Conservation (phyloP, 1,140 invertebrate species). For the Phortica variegata region DNA sequence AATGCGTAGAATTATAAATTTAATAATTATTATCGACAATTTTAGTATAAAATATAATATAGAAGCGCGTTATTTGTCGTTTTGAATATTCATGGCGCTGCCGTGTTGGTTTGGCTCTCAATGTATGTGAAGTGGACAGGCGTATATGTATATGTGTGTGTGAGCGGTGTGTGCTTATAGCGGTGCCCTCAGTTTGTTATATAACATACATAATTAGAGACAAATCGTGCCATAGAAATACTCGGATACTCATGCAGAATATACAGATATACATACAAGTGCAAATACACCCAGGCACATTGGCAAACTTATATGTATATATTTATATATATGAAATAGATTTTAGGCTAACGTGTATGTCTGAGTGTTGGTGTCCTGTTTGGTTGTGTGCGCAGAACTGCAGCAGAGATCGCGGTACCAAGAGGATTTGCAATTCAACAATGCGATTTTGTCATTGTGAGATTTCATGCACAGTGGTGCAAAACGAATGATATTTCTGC, state of each 20-base stretch:
- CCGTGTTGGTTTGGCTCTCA: slow-evolving; percentile 8
- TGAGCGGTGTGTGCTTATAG: slow-evolving; percentile 34
- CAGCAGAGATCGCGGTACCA: too few relatives aligned
- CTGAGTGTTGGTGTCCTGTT: too few relatives aligned
- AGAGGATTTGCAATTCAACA: too few relatives aligned
- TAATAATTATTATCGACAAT: slow-evolving; percentile 52
- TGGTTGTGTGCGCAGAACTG: too few relatives aligned
- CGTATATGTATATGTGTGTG: too few relatives aligned
- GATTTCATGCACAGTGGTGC: too few relatives aligned
- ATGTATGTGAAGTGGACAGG: background rate
- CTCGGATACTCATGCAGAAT: slow-evolving; percentile 18
- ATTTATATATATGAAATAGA: too few relatives aligned
- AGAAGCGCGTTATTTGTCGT: slow-evolving; percentile 36
- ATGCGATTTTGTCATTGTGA: too few relatives aligned
- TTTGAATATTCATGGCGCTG: slow-evolving; percentile 51
- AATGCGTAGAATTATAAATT: slow-evolving; percentile 33
- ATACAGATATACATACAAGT: slow-evolving; percentile 5
- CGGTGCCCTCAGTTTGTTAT: slow-evolving; percentile 48
- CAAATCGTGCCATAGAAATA: slow-evolving; percentile 52
- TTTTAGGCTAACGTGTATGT: too few relatives aligned
- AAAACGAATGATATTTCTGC: too few relatives aligned
- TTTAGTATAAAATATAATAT: slow-evolving; percentile 17
- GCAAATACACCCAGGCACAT: slow-evolving; percentile 3
- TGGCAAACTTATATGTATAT: too few relatives aligned
- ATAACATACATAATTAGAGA: slow-evolving; percentile 55